These are phyloP conservation scores for Cololabis saira DNA, from an alignment of 2,113 vertebrate genomes.

Conservation along the genomic window DNA sequence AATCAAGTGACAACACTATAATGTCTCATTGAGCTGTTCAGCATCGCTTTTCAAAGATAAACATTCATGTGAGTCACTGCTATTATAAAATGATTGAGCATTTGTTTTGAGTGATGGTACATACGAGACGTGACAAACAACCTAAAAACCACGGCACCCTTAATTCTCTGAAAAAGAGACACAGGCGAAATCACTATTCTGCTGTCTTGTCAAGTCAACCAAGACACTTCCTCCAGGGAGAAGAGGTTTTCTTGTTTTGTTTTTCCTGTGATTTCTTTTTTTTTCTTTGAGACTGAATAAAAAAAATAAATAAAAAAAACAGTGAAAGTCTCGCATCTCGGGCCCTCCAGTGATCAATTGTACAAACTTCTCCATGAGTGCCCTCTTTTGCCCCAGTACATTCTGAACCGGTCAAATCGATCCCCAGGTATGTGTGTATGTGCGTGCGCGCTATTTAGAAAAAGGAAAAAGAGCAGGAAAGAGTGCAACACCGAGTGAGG, in stretches of 20 bases:
- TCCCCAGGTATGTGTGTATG: conserved; percentile 47
- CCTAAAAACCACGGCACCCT: conserved; percentile 17
- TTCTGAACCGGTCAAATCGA: conserved; percentile 71
- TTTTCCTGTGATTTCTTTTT: conserved; percentile 28
- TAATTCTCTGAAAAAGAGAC: conserved; percentile 9
- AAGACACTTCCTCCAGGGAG: conserved; percentile 48
- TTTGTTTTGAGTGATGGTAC: background rate
- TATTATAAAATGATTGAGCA: background rate
- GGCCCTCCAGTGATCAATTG: conserved; percentile 80
- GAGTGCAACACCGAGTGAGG: conserved; percentile 35
- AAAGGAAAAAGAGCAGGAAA: conserved; percentile 22
- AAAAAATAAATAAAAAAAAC: conserved; percentile 36
- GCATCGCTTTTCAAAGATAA: background rate
- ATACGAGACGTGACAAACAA: background rate
- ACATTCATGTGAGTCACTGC: background rate
- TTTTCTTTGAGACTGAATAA: conserved; percentile 17
- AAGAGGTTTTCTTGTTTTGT: conserved; percentile 34
- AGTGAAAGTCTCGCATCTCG: conserved; percentile 51
- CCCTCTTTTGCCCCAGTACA: conserved; percentile 59
- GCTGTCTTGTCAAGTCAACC: conserved; percentile 47
- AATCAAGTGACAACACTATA: background rate
- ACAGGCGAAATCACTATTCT: conserved; percentile 42
- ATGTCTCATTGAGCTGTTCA: background rate
- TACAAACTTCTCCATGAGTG: conserved; percentile 79
- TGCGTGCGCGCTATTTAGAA: conserved; percentile 42